Evolutionary conservation across 2,797 vertebrate species (phyloP), one percentile per base, ranked within the genome.

Genomic region (Paratrypauchen microcephalus): DNA sequence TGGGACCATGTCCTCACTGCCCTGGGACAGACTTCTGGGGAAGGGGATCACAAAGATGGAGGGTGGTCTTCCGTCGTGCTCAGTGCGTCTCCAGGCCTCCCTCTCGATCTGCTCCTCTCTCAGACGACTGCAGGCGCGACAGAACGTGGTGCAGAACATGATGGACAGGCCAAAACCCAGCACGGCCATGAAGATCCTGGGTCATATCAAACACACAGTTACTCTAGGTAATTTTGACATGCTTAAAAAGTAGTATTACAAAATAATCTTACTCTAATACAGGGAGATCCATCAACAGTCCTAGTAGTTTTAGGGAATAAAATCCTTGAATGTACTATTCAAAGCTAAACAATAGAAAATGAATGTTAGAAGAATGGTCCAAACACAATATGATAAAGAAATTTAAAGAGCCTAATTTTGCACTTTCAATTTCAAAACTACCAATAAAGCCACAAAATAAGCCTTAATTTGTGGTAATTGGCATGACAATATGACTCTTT

Each of bases 1-100:
- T 2, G 82, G 69, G 5, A 6, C 24, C 26, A 4, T 0, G 11
- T 85, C 85, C 1, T 90, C 88, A 2, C 63, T 8, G 30, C 85
- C 78, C 41, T 58, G 71, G 30, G 89, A 74, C 12, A 52, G 1
- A 23, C 18, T 63, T 24, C 80, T 1, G 0, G 73, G 84, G 61
- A 87, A 88, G 48, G 89, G 91, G 66, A 92, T 92, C 76, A 89
- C 76, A 45, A 79, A 92, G 19, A 92, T 82, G 0, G 88, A 52
- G 4, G 55, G 71, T 0, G 65, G 62, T 0, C 45, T 69, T 0
- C 48, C 45, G 0, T 70, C 70, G 1, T 62, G 76, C 24, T 87
- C 82, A 0, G 16, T 66, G 30, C 61, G 74, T 24, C 75, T 69
- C 76, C n/a, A 39, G 2, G 19, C 59, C 50, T 87, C 79, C 59